Evolutionary conservation across 2,888 invertebrate species (phyloP), one percentile per base, ranked within the genome.

Genomic region (Eupithecia insigniata): DNA sequence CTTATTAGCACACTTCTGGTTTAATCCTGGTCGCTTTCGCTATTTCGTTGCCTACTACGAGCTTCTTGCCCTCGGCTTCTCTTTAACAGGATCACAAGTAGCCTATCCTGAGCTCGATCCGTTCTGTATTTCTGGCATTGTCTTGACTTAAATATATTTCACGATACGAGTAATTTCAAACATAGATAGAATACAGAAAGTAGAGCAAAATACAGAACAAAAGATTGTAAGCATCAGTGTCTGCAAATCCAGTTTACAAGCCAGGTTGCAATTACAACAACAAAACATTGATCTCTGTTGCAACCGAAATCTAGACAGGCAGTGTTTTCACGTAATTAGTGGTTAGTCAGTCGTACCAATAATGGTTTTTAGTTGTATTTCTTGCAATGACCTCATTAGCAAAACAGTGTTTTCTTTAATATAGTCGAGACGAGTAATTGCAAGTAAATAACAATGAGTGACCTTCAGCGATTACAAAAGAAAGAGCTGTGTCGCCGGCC

Each of bases 311-410:
- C 82, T 84, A 79, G 75, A 67, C 75, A 72, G 83, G 81, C 74
- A 79, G 83, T 78, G 76, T 88, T 87, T 88, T 86, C 84, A 82
- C 80, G 85, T 84, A 85, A 89, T 90, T 88, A 89, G 87, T 79
- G 85, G 82, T 86, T 86, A 86, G 85, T 83, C 86, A 88, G 80
- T 86, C 84, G 87, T 78, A 84, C 82, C 77, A 80, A 79, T 84
- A 84, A 84, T 83, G 79, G 80, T 91, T 91, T 90, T 92, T 92
- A 22, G 83, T 86, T 73, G 80, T 69, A 83, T 79, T 92, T 92
- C 85, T 92, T 92, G 86, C 84, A 76, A 80, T 81, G 84, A 90
- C 91, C 90, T 92, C 87, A 87, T 89, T 89, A 80, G 82, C 43
- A 84, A 85, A 83, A 87, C 86, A 82, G 74, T 80, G 81, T 86